Conservation (phyloP, 2,113 vertebrate species). For the Dendrocopos noguchii region DNA sequence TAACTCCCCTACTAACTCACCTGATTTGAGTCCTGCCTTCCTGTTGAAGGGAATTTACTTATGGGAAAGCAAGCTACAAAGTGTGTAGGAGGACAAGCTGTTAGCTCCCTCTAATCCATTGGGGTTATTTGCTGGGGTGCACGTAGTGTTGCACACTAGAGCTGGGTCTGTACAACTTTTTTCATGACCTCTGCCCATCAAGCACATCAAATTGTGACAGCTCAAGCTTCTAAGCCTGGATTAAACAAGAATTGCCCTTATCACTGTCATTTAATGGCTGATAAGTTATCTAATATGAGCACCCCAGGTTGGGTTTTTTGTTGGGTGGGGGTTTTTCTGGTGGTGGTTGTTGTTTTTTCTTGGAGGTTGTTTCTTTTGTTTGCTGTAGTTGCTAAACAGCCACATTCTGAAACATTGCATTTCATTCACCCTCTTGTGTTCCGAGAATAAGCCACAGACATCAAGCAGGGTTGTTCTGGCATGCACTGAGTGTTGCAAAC, state of each 20-base stretch:
- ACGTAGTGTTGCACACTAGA: neutral
- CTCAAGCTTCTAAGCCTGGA: neutral
- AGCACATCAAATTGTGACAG: neutral
- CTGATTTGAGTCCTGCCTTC: neutral
- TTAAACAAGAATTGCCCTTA: neutral
- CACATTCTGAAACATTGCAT: neutral
- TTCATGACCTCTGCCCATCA: neutral
- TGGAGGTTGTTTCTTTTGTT: neutral
- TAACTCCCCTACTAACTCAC: neutral
- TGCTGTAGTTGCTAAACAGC: neutral
- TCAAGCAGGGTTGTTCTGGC: neutral
- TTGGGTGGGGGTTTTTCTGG: no score
- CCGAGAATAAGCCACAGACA: neutral
- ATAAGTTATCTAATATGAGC: neutral
- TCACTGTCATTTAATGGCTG: neutral
- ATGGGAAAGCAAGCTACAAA: neutral
- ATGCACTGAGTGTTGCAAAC: neutral
- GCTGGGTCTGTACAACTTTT: neutral
- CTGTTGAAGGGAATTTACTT: neutral
- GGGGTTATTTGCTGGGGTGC: neutral
- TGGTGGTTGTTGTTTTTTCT: no score
- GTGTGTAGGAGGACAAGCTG: neutral
- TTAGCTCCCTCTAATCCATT: neutral
- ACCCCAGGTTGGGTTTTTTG: neutral
- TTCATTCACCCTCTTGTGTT: neutral